Conservation (phyloP, 2,888 invertebrate genomes). For the Andrena praecox region DNA sequence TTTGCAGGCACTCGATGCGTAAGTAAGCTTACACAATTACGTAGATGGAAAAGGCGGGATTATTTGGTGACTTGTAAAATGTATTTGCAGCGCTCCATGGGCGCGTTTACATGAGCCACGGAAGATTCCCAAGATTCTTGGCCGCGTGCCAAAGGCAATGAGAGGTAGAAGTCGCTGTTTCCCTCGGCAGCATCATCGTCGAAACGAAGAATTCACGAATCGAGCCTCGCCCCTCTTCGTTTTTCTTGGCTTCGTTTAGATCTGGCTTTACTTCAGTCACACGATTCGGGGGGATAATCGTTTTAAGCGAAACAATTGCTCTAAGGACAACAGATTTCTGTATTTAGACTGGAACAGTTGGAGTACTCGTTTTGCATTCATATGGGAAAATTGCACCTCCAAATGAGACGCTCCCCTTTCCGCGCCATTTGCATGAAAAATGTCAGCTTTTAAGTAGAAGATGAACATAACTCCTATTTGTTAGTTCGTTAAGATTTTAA, state of each 20-base stretch:
- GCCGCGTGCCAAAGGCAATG: slow-evolving; percentile 64
- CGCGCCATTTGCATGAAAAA: no score
- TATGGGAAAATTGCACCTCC: neutral
- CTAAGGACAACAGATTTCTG: neutral
- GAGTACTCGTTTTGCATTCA: neutral
- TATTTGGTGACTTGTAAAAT: slow-evolving; percentile 55
- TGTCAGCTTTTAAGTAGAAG: no score
- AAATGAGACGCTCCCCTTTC: neutral
- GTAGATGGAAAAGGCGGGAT: slow-evolving; percentile 34
- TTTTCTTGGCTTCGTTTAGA: slow-evolving; percentile 51
- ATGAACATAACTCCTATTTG: no score
- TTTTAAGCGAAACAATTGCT: slow-evolving; percentile 37
- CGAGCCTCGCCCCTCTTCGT: slow-evolving; percentile 30
- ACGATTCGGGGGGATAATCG: slow-evolving; percentile 35
- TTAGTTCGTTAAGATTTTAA: no score
- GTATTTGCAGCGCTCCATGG: slow-evolving; percentile 41
- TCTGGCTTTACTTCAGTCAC: slow-evolving; percentile 26
- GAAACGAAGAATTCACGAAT: slow-evolving; percentile 61
- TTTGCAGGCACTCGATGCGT: neutral
- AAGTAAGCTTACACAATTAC: slow-evolving; percentile 19
- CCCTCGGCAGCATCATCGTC: slow-evolving; percentile 50
- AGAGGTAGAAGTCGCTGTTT: slow-evolving; percentile 64
- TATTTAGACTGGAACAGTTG: neutral
- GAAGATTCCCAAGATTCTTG: slow-evolving; percentile 69
- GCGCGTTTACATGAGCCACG: slow-evolving; percentile 54